Evolutionary conservation across 2,797 vertebrate genomes (phyloP).

Genomic region (Acanthurus tractus): DNA sequence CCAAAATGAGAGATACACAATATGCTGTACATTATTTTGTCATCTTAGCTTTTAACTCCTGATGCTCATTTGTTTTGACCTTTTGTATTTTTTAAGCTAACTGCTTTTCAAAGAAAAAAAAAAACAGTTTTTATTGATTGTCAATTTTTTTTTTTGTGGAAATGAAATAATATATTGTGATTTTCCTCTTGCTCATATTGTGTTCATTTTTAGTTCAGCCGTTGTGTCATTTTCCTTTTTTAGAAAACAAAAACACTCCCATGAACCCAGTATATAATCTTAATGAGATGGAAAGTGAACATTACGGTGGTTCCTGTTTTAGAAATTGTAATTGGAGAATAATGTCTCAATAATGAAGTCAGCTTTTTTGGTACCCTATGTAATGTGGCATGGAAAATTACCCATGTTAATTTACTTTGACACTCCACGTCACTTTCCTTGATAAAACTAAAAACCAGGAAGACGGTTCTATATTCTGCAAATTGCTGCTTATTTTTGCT

Average conservation of each 20-base stretch:
- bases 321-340: conserved; percentile 28
- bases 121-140: conserved; percentile 44
- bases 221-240: conserved; percentile 5
- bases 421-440: conserved; percentile 11
- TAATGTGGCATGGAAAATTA: conserved; percentile 54
- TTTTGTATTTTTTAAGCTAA: conserved; percentile 46
- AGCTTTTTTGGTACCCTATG: conserved; percentile 21
- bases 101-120: conserved; percentile 52
- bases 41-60: conserved; percentile 49
- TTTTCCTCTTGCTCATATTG: conserved; percentile 37
- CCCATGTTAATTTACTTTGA: conserved; percentile 38
- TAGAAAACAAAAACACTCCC: conserved; percentile 3
- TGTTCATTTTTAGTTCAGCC: conserved; percentile 27
- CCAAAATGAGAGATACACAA: conserved; percentile 19
- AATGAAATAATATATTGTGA: conserved; percentile 83
- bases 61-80: conserved; percentile 40
- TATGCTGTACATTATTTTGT: conserved; percentile 41
- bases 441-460: conserved; percentile 31
- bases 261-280: conserved; percentile 1
- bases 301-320: conserved; percentile 22
- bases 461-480: conserved; percentile 34
- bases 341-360: conserved; percentile 37
- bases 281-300: conserved; percentile 57
- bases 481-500: conserved; percentile 13
- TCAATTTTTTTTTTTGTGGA: conserved; percentile 55